Evolutionary conservation across 2,113 vertebrate genomes (phyloP), one percentile per base, ranked within the genome.

Genomic region (Eira barbara): DNA sequence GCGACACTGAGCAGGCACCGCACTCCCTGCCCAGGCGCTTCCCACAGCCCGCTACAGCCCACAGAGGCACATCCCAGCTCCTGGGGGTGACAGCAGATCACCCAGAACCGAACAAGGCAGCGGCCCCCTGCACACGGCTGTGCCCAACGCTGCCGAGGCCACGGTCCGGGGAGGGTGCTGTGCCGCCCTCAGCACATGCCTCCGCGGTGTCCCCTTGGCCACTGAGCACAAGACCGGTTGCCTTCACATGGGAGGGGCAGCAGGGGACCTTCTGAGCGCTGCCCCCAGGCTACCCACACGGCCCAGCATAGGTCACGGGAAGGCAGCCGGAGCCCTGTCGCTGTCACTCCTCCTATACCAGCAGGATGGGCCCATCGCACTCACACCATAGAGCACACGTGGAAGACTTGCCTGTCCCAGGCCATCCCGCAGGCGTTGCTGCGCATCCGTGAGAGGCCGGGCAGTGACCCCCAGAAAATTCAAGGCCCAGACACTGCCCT

Each of bases 311-410:
- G 12, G 71, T 74, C 71, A 74, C 12, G 0, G 23, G 23, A 74
- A 23, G 36, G 71, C 71, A 4, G 71, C 71, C 4, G 1, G 21
- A 27, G 10, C 3, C 36, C 36, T 27, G 12, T 13, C 13, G 29
- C 63, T 31, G 5, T 6, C 29, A 0, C 31, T 29, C 63, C 31
- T 65, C 63, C 29, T 29, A 6, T 13, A 57, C 52, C 52, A 39
- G n/a, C 2, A 65, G 63, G 36, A 85, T 9, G 59, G 29, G 39
- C 42, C 27, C 42, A 0, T 8, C 13, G 4, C 29, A 8, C 10
- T 31, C 17, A 21, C 31, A 29, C 61, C 0, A 0, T 4, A 13
- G 7, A 9, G 36, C 8, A 31, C 36, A 31, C n/a, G 17, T 8
- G 20, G 15, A 39, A 55, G 47, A 71, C 3, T 0, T 12, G 47